Conservation (phyloP, 2,113 vertebrate species). For the Silurus meridionalis region DNA sequence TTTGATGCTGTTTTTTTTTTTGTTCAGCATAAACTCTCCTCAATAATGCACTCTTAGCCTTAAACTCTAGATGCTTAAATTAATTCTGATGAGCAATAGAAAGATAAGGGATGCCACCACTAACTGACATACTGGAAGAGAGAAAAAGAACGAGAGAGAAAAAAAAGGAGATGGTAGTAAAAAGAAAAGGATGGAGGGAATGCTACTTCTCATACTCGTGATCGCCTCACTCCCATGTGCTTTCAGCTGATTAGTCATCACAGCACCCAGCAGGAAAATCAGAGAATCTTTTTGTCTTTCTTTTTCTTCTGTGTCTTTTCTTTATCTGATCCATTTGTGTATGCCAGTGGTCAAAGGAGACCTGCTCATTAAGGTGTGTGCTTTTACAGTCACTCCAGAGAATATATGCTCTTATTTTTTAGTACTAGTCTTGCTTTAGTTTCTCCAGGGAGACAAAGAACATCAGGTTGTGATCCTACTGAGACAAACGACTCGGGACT, state of each 20-base stretch:
- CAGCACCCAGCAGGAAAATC: conserved; percentile 38
- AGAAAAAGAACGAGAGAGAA: conserved; percentile 39
- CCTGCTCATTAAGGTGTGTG: conserved; percentile 45
- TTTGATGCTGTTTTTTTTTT: background rate
- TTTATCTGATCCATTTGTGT: conserved; percentile 29
- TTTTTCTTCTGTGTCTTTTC: conserved; percentile 18
- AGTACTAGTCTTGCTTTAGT: conserved; percentile 24
- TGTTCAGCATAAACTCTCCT: background rate
- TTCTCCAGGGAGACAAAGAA: conserved; percentile 30
- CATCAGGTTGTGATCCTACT: background rate
- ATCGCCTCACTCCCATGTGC: conserved; percentile 39
- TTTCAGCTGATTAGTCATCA: conserved; percentile 54
- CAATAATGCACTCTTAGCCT: background rate
- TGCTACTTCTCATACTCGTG: conserved; percentile 20
- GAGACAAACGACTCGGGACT: background rate
- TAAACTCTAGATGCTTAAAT: conserved; percentile 5
- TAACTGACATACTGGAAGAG: background rate
- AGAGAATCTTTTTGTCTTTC: conserved; percentile 17
- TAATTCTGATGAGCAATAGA: background rate
- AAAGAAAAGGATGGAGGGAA: conserved; percentile 18
- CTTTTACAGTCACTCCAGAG: conserved; percentile 28
- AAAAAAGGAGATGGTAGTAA: conserved; percentile 53
- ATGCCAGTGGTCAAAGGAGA: conserved; percentile 39
- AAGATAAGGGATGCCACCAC: background rate
- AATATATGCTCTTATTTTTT: conserved; percentile 37